Base-by-base conservation (phyloP, 2,797 vertebrate species). In the Echiichthys vipera region DNA sequence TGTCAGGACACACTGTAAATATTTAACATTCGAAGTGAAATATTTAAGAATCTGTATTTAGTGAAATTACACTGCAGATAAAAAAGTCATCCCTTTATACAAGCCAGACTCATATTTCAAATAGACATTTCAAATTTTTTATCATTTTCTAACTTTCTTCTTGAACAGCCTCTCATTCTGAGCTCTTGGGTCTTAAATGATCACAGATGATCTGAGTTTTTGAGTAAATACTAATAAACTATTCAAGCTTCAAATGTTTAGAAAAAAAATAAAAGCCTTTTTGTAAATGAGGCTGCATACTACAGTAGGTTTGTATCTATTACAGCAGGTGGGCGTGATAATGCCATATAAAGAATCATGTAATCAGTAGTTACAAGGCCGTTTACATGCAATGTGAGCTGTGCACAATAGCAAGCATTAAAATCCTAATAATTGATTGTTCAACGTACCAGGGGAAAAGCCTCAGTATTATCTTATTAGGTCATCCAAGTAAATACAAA, bases 1-100 rank as follows among this genome's bases (percentile, higher is more conserved):
- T 4, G 14, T 47, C 10, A 30, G 42, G 55, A 47, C 29, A 39
- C 10, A 53, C 30, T 20, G 71, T 54, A 56, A 74, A 72, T 29
- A 59, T 68, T 61, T 17, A 0, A 32, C 37, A 54, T 56, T 4
- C 59, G 22, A 62, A 4, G 37, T 34, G 30, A 66, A 65, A 49
- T 40, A 37, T 43, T 43, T 3, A 22, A 24, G 1, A 20, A 20
- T 39, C 2, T 22, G 15, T 20, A 40, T 64, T 64, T 20, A 3
- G 5, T 6, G 14, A 43, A 56, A 65, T 9, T n/a, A 17, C 12
- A 4, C 9, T 24, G 4, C 6, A 49, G 30, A 18, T 51, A 5
- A 43, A n/a, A 47, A 63, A 13, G 3, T 37, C 25, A 32, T 5
- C 2, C 2, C 7, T 34, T 24, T 1, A 30, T 11, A 7, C 17